These are phyloP conservation scores for Mesorhabditis spiculigera DNA, from an alignment of 2,888 invertebrate species.

Conservation along the genomic window DNA sequence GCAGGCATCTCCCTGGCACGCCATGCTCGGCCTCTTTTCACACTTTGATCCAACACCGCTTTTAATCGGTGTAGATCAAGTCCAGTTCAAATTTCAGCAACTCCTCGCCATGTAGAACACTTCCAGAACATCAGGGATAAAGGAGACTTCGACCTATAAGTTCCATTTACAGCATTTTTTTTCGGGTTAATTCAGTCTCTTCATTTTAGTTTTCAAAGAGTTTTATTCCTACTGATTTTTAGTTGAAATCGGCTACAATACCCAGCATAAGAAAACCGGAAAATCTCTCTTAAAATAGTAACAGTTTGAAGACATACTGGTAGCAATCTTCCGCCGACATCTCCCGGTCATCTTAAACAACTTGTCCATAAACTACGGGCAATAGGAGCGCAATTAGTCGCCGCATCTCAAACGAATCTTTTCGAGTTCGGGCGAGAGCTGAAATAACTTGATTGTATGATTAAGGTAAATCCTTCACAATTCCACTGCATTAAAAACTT, in stretches of 20 bases:
- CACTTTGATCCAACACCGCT: constrained; percentile 48
- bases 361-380: neutral
- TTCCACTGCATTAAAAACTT: too few relatives aligned
- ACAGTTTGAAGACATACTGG: neutral
- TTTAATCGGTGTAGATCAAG: constrained; percentile 45
- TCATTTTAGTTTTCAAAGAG: too few relatives aligned
- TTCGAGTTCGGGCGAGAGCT: too few relatives aligned
- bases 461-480: too few relatives aligned
- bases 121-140: constrained; percentile 13
- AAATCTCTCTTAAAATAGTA: neutral
- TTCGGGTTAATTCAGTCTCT: too few relatives aligned
- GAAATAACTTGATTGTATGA: too few relatives aligned
- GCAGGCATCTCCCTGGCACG: too few relatives aligned
- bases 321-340: neutral
- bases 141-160: neutral
- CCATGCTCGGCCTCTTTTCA: constrained; percentile 40
- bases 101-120: constrained; percentile 37
- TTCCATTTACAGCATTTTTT: too few relatives aligned
- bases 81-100: constrained; percentile 45
- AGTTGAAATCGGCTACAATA: too few relatives aligned
- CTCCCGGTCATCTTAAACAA: neutral
- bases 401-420: neutral
- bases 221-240: too few relatives aligned
- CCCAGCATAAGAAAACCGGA: too few relatives aligned
- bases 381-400: neutral